phyloP scores from a whole-genome alignment of 2,888 invertebrate genomes.

The Crepidodera aurea region DNA sequence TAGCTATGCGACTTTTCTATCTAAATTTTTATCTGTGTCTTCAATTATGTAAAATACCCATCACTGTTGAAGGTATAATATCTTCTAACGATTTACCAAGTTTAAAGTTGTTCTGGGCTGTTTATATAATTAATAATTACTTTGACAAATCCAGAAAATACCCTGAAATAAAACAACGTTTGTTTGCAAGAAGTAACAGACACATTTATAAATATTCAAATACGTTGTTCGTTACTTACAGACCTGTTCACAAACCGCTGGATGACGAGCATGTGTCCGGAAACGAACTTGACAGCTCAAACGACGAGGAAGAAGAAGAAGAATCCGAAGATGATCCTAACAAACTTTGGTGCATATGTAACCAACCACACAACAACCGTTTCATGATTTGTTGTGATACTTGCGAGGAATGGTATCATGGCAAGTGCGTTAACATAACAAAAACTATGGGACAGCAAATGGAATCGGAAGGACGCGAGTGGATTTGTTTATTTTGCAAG shows the following conservation, averaged over 20 bases:
- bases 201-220: too few relatives aligned
- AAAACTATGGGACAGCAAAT: constrained; percentile 91
- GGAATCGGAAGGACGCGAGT: constrained; percentile 87
- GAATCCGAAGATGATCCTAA: constrained; percentile 93
- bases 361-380: constrained; percentile 92
- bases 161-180: too few relatives aligned
- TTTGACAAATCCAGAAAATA: too few relatives aligned
- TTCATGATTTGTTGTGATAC: constrained; percentile 98
- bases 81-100: too few relatives aligned
- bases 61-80: too few relatives aligned
- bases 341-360: constrained; percentile 94
- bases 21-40: too few relatives aligned
- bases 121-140: too few relatives aligned
- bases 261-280: constrained; percentile 61
- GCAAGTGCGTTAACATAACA: constrained; percentile 94
- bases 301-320: constrained; percentile 70
- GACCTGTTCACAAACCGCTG: constrained; percentile 52
- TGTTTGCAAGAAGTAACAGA: too few relatives aligned
- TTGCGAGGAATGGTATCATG: constrained; percentile 98
- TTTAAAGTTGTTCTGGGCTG: too few relatives aligned
- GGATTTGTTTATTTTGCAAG: constrained; percentile 89
- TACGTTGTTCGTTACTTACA: constrained; percentile 32
- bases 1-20: too few relatives aligned
- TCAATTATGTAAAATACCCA: too few relatives aligned
- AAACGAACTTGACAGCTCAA: constrained; percentile 59